Conservation (phyloP, 92 coral and sea anemone species). For the Pocillopora meandrina region DNA sequence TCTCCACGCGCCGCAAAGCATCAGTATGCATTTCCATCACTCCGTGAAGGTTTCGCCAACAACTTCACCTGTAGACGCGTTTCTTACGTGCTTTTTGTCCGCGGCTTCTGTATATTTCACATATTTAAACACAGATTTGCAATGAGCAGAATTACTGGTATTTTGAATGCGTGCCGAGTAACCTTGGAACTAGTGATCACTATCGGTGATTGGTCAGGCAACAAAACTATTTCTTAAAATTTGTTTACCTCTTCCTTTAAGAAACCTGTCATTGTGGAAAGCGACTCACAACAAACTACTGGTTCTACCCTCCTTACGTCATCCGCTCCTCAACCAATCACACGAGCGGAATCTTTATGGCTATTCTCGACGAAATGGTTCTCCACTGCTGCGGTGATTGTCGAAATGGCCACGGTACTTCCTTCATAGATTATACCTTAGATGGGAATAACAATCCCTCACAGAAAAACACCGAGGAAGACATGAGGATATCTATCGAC, state of each 20-base stretch:
- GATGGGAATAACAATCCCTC: conserved; percentile 6
- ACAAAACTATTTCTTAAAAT: too few species aligned
- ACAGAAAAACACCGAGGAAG: conserved; percentile 1
- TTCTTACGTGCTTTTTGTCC: too few species aligned
- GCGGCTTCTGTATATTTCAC: too few species aligned
- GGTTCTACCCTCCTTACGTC: conserved; percentile 41
- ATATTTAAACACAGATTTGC: too few species aligned
- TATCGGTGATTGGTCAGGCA: too few species aligned
- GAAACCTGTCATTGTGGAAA: conserved; percentile 56
- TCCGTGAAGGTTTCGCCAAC: too few species aligned
- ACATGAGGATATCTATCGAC: conserved; percentile 14
- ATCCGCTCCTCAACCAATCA: conserved; percentile 33
- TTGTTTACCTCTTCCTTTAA: background rate
- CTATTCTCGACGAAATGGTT: conserved; percentile 52
- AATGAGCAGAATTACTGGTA: too few species aligned
- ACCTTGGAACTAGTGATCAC: too few species aligned
- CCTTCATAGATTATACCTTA: background rate
- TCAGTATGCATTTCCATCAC: too few species aligned
- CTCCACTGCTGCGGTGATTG: conserved; percentile 62
- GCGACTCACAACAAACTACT: conserved; percentile 47
- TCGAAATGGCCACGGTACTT: conserved; percentile 18
- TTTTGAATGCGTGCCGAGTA: too few species aligned
- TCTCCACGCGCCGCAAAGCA: too few species aligned
- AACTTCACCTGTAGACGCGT: too few species aligned
- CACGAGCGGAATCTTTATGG: conserved; percentile 52